Evolutionary conservation across 2,888 invertebrate species (phyloP).

Genomic region (Stegophylla sp.): DNA sequence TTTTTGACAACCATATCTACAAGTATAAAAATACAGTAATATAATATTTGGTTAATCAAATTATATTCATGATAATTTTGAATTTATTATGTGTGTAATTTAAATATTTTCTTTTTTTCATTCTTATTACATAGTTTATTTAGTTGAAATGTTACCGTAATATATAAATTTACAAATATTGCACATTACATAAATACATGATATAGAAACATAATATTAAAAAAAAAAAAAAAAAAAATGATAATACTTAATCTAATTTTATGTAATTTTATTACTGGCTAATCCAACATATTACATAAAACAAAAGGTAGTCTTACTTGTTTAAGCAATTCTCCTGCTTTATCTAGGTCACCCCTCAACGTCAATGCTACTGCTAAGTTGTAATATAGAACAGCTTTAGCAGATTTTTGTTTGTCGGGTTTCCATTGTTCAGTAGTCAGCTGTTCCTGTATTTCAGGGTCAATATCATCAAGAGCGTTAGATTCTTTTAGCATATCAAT

Average conservation of each 20-base stretch:
- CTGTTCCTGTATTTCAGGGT: conserved; percentile 58
- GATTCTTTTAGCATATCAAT: conserved; percentile 76
- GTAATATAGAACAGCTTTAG: conserved; percentile 77
- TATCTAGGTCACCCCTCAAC: conserved; percentile 76
- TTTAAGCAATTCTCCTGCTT: conserved; percentile 69
- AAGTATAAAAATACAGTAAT: conserved; percentile 56
- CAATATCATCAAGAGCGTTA: conserved; percentile 58
- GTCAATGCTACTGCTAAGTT: conserved; percentile 80
- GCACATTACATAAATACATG: too few relatives aligned
- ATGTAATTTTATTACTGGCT: too few relatives aligned
- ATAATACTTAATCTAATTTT: too few relatives aligned
- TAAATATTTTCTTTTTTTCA: too few relatives aligned
- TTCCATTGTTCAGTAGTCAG: conserved; percentile 68
- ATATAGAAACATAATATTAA: too few relatives aligned
- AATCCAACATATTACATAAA: not conserved
- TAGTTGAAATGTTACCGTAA: too few relatives aligned
- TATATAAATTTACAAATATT: too few relatives aligned
- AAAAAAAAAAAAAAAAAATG: too few relatives aligned
- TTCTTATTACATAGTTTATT: too few relatives aligned
- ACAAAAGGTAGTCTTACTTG: conserved; percentile 62
- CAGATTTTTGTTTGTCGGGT: conserved; percentile 72
- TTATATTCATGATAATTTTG: too few relatives aligned
- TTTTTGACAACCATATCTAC: conserved; percentile 69
- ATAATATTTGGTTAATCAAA: not conserved
- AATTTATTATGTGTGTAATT: too few relatives aligned